phyloP scores from a whole-genome alignment of 2,797 vertebrate genomes.

The Tarsius wallacei region DNA sequence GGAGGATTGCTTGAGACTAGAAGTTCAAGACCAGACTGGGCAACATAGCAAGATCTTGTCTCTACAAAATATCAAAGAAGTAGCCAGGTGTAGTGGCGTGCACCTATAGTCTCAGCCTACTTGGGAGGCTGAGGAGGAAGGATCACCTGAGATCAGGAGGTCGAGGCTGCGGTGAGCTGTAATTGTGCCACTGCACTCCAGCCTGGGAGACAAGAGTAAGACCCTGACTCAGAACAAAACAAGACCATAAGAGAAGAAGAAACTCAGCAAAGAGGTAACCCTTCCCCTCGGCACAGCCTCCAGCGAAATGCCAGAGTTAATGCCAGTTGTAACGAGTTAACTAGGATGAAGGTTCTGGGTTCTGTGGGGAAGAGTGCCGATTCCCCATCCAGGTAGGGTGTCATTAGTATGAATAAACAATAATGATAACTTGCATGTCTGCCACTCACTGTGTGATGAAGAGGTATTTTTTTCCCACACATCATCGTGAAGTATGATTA shows the following conservation, averaged over 20 bases:
- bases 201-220: too few species aligned
- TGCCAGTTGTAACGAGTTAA: neutral
- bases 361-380: neutral
- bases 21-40: too few species aligned
- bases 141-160: too few species aligned
- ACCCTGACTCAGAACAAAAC: too few species aligned
- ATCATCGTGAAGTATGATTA: constrained; percentile 79
- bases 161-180: too few species aligned
- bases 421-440: constrained; percentile 24
- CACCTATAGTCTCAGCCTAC: too few species aligned
- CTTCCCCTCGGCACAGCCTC: neutral
- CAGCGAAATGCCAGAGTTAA: neutral
- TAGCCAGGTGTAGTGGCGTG: too few species aligned
- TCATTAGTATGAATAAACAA: constrained; percentile 65
- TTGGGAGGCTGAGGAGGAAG: too few species aligned
- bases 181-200: too few species aligned
- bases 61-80: too few species aligned
- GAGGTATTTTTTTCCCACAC: constrained; percentile 28
- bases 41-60: too few species aligned
- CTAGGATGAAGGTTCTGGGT: neutral
- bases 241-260: neutral
- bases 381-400: neutral
- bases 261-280: neutral
- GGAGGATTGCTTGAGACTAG: too few species aligned
- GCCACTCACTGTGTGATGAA: constrained; percentile 61